Percentiles rank a stretch among this genome's conserved stretches.
Evolutionary conservation across 2,888 invertebrate genomes (phyloP).

Genomic region (Leucania comma): DNA sequence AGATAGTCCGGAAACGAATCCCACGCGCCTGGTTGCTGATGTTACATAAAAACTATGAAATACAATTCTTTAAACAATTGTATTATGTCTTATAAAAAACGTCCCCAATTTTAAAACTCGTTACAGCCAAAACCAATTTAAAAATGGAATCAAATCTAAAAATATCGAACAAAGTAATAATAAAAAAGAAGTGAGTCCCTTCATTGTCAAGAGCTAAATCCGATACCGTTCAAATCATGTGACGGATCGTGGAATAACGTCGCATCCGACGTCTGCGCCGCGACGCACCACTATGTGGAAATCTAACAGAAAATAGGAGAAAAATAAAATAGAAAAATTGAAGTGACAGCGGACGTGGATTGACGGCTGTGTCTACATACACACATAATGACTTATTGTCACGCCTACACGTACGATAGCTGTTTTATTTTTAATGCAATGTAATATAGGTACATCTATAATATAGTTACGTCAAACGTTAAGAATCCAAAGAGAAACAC

Average conservation of each 20-base stretch:
- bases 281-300: constrained; percentile 61
- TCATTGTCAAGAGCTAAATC: constrained; percentile 76
- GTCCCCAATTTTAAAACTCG: constrained; percentile 36
- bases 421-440: constrained; percentile 52
- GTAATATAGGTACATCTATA: constrained; percentile 44
- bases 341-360: constrained; percentile 65
- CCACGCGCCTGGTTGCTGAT: background rate
- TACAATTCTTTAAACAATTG: constrained; percentile 5
- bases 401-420: constrained; percentile 63
- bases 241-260: constrained; percentile 83
- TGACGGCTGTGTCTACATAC: constrained; percentile 68
- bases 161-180: constrained; percentile 54
- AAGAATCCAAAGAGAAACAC: constrained; percentile 29
- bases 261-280: constrained; percentile 70
- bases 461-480: constrained; percentile 35
- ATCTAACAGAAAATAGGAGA: constrained; percentile 67
- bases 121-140: constrained; percentile 41
- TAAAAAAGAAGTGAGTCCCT: constrained; percentile 58
- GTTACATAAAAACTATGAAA: constrained; percentile 20
- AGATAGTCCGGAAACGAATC: background rate
- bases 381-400: constrained; percentile 73
- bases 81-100: background rate
- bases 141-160: constrained; percentile 53
- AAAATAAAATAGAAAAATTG: constrained; percentile 64
- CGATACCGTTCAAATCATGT: constrained; percentile 83